Base-by-base conservation (phyloP, 1,140 invertebrate species). In the Oncopodura yosiiana region DNA sequence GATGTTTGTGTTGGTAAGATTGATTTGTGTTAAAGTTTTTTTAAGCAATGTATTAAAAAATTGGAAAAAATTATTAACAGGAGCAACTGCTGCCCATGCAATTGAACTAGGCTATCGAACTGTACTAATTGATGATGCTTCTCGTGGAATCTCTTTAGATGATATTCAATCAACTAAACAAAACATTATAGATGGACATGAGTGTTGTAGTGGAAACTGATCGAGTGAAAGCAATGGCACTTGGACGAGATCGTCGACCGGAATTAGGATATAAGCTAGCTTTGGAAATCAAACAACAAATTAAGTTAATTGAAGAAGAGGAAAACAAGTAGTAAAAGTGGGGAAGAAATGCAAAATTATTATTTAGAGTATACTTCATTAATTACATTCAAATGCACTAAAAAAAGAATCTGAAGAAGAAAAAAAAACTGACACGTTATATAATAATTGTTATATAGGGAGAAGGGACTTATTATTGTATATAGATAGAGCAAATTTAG, bases 1-100 rank as follows among this genome's bases (percentile, higher is more conserved):
- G 94, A 99, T 70, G 86, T 96, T 42, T 98, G 94, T 70, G 94
- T 98, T 14, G 87, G 87, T 81, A 71, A 73, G 78, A 42, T 4
- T 26, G 4, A 43, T 38, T 24, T 9, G 14, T 6, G 11, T 41
- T 27, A 42, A 18, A 8, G 9, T 9, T 23, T 42, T 42, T 23
- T 23, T 11, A 16, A 19, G 12, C 18, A 2, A 19, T 48, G 9
- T 38, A 24, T 48, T 8, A 42, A 44, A 30, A 34, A 38, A 54
- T 37, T 38, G 24, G 18, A 16, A 51, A 60, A 37, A 41, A 11
- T 61, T 16, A 19, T 29, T 43, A 68, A n/a, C 64, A 86, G 84
- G 84, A 27, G 85, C 86, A 5, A 94, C 92, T 1, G 86, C 88
- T 19, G 78, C 81, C 1, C 86, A 95, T 71, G 82, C 89, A 0